Base-by-base conservation (phyloP, 2,113 vertebrate species). In the Apteryx owenii region DNA sequence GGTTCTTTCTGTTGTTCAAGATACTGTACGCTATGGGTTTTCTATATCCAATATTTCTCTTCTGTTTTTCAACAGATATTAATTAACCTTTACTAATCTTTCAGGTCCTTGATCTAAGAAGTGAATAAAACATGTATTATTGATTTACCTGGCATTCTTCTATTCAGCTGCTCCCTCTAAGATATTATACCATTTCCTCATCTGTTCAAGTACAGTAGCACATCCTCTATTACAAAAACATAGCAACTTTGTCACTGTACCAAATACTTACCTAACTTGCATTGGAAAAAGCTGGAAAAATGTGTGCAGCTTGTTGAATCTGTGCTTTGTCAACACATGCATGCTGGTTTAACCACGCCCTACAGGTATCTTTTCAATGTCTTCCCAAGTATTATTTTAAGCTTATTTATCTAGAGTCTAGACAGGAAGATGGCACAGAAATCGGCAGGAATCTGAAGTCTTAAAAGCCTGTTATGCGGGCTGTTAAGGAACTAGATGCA, bases 31-130 rank as follows among this genome's bases (percentile, higher is more conserved):
- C 40, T 70, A 31, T 12, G 42, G 46, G 68, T 16, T 69, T 84
- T 56, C 33, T 71, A 21, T 71, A 79, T 33, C 22, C 17, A 66
- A 26, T 53, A 38, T 81, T 72, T 83, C 90, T 68, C 21, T 81
- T 53, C 23, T 51, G 26, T 79, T 92, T 95, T 73, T 40, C 72
- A 79, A n/a, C 38, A 84, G 58, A 71, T 81, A 20, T 60, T 84
- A 64, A 66, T 82, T 94, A 90, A 78, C 48, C 26, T 94, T 60
- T 94, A 66, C 90, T 95, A 81, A 92, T 89, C 73, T 90, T 81
- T 64, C 79, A 86, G 65, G 60, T 93, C 80, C 60, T 94, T 88
- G 65, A 90, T 75, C 70, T 84, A 88, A 94, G 81, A 94, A 79
- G 70, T 86, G 68, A 93, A 82, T 53, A 90, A 65, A 92, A 84